Evolutionary conservation across 2,113 vertebrate genomes (phyloP), one percentile per base, ranked within the genome.

Genomic region (Podilymbus podiceps): DNA sequence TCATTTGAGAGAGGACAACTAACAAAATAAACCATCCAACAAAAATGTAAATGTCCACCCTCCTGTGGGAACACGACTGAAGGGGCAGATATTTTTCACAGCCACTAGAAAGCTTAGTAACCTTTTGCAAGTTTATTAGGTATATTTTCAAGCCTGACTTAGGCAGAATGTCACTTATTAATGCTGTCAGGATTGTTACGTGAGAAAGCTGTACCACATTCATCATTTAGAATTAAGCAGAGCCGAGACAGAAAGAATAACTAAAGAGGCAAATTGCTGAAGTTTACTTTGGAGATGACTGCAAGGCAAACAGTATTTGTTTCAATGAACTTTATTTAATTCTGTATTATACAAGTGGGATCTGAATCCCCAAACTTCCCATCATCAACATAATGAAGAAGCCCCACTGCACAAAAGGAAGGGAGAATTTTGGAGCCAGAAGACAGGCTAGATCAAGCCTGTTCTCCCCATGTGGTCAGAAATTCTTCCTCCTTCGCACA

Each of bases 261-360:
- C 31, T 14, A 9, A 42, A 59, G 42, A 69, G 40, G 88, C 15
- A 22, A 44, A 27, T 15, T 55, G 31, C 38, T 1, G 0, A 28
- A 56, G 24, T 68, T 88, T 73, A 52, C 71, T 87, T n/a, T 22
- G 40, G 73, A 87, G 73, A 47, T 52, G 69, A 95, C 64, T 68
- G 38, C 56, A 56, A 92, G 73, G 73, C 69, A 95, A 90, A 83
- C 8, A 72, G 21, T 7, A 56, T 24, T 63, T 90, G 73, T 76
- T 95, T 95, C 88, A 89, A 89, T 66, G 76, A 86, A 24, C 78
- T 98, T 97, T 98, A 98, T 98, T 98, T 95, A 42, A 88, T 92
- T 94, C 89, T 7, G 5, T 95, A 96, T 95, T 89, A 85, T 93
- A 97, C 97, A 97, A 94, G 56, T 44, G 85, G 97, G 96, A 95